A percentile compares a stretch with the other conserved stretches of the same genome.
These are phyloP conservation scores for Lethrus apterus DNA, from an alignment of 1,140 invertebrate species.

Conservation along the genomic window DNA sequence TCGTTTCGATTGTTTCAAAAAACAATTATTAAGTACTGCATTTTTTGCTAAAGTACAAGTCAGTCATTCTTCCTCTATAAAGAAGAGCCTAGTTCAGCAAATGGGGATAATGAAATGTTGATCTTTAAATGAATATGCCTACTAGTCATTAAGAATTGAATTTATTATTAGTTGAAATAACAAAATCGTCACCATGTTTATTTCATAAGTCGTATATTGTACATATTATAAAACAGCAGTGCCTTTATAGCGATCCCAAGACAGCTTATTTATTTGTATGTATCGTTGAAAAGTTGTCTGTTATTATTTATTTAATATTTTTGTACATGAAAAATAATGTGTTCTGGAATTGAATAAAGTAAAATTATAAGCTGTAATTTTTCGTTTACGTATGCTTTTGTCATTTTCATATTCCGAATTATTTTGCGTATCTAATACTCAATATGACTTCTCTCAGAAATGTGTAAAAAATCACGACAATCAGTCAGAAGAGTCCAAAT, in stretches of 20 bases:
- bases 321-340: constrained; percentile 22
- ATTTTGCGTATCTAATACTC: too few species aligned
- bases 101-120: constrained; percentile 3
- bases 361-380: too few species aligned
- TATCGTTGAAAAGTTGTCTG: constrained; percentile 21
- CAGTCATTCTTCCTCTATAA: constrained; percentile 11
- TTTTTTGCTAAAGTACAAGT: constrained; percentile 11
- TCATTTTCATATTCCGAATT: too few species aligned
- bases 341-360: constrained; percentile 13
- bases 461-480: too few species aligned
- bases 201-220: constrained; percentile 21
- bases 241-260: constrained; percentile 25
- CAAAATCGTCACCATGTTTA: constrained; percentile 13
- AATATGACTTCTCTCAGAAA: too few species aligned
- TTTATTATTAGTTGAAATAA: constrained; percentile 11
- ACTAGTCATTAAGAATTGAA: constrained; percentile 12
- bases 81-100: too few species aligned
- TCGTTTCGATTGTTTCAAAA: constrained; percentile 9
- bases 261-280: constrained; percentile 26
- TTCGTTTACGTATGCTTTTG: too few species aligned
- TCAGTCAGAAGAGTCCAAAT: too few species aligned
- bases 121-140: constrained; percentile 2
- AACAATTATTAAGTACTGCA: constrained; percentile 14
- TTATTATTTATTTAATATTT: constrained; percentile 27
- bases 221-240: constrained; percentile 23